phyloP scores from a whole-genome alignment of 2,113 vertebrate genomes.

The Sclerurus mexicanus region DNA sequence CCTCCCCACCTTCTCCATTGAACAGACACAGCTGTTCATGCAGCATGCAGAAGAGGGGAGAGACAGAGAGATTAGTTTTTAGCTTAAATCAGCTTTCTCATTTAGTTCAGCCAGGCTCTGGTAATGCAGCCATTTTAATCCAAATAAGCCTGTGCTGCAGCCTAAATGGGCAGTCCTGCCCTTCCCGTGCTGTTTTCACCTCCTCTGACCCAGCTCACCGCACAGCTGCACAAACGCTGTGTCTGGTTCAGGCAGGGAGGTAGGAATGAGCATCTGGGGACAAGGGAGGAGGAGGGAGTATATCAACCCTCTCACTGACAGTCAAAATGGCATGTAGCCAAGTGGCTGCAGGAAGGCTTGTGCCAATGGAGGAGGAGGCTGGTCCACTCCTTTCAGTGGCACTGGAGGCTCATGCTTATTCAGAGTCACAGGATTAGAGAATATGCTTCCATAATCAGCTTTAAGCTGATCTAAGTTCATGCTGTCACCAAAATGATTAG shows the following conservation, averaged over 20 bases:
- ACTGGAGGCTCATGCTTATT: not conserved
- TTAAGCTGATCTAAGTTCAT: not conserved
- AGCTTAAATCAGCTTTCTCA: conserved; percentile 6
- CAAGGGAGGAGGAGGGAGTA: not conserved
- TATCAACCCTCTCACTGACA: not conserved
- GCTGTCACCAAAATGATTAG: conserved; percentile 7
- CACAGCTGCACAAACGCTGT: conserved; percentile 12
- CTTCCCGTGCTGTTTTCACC: not conserved
- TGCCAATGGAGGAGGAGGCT: conserved; percentile 16
- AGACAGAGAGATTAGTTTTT: not conserved
- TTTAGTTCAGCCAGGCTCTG: not conserved
- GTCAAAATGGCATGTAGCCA: conserved; percentile 4
- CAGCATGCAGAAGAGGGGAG: not conserved
- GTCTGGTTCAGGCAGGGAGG: not conserved
- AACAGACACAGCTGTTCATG: not conserved
- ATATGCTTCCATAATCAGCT: not conserved
- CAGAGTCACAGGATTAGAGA: not conserved
- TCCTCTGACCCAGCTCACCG: not conserved
- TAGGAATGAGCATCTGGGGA: not conserved
- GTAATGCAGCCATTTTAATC: conserved; percentile 34
- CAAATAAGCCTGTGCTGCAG: not conserved
- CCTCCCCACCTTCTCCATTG: not conserved
- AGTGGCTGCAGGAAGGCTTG: not conserved
- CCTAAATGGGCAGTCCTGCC: conserved; percentile 22
- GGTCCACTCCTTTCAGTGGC: not conserved